phyloP scores from a whole-genome alignment of 2,888 invertebrate genomes.

The Cryptocephalus moraei region DNA sequence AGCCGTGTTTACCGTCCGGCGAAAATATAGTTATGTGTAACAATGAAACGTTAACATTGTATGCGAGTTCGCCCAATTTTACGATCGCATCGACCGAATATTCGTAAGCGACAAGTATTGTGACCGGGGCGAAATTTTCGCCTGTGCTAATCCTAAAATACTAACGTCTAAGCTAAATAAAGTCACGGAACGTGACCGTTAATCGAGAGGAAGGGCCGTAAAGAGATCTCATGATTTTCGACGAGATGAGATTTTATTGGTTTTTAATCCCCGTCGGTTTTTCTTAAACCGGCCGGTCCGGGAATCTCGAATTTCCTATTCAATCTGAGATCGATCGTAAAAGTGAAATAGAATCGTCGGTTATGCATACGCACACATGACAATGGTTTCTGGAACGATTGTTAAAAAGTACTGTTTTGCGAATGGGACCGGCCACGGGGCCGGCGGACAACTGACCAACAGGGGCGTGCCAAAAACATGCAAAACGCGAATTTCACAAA shows the following conservation, averaged over 20 bases:
- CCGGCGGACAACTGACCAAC: slow-evolving; percentile 5
- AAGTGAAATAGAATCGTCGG: slow-evolving; percentile 7
- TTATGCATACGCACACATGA: slow-evolving; percentile 9
- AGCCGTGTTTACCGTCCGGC: no score
- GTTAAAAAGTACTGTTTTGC: slow-evolving; percentile 12
- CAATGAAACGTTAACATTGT: no score
- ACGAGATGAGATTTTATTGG: neutral
- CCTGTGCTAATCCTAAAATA: no score
- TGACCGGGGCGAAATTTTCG: no score
- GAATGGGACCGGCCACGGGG: slow-evolving; percentile 10
- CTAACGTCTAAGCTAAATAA: no score
- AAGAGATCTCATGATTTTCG: slow-evolving; percentile 13
- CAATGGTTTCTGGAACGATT: slow-evolving; percentile 8
- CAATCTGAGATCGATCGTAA: slow-evolving; percentile 11
- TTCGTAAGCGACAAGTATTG: no score
- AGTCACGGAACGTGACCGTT: slow-evolving; percentile 8
- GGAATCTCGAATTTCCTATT: slow-evolving; percentile 13
- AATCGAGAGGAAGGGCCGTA: slow-evolving; percentile 7
- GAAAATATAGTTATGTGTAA: no score
- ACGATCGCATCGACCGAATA: no score
- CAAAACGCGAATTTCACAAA: neutral
- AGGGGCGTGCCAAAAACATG: no score
- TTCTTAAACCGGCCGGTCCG: slow-evolving; percentile 10
- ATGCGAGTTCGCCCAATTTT: no score
- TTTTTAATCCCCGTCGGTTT: slow-evolving; percentile 4